Evolutionary conservation across 2,888 invertebrate species (phyloP), one percentile per base, ranked within the genome.

Genomic region (Drosophila stalkeri): DNA sequence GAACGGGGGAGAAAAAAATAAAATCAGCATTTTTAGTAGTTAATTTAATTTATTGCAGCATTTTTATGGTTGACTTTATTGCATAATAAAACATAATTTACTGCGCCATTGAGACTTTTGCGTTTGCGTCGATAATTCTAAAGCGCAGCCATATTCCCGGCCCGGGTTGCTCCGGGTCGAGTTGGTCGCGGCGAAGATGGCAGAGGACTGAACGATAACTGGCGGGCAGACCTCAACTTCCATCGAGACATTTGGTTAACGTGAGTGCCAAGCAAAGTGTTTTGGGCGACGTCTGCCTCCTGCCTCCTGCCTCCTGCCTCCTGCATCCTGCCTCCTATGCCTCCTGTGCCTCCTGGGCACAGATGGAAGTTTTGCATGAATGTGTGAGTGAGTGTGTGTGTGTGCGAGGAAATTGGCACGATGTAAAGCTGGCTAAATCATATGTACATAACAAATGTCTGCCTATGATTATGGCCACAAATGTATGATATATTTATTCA

Each of bases 21-120:
- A 92, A 92, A 93, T 92, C 92, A 92, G 92, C 92, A 92, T 92
- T 92, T 92, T 92, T 89, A 91, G 92, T 92, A 93, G 93, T 93
- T 93, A 92, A 93, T 93, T 93, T 93, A 93, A 93, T 93, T 93
- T 93, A 93, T 93, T 92, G 92, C 92, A 90, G 91, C 92, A 92
- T 92, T 93, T 93, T 93, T 93, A 93, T 93, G 93, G 92, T 90
- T 92, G 92, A 93, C 92, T 93, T 93, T 93, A 93, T 93, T 93
- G 93, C 93, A 93, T 92, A 93, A 91, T 93, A 93, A 93, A 93
- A 93, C 91, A 93, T 93, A 93, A 93, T 93, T 93, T 93, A 93
- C 91, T 91, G 92, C 92, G 90, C 90, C 90, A 91, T 91, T 90
- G 92, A 91, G 91, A 91, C 90, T 87, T 82, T 84, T 87, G 87